Base-by-base conservation (phyloP, 1,140 invertebrate genomes). In the Monochamus saltuarius region DNA sequence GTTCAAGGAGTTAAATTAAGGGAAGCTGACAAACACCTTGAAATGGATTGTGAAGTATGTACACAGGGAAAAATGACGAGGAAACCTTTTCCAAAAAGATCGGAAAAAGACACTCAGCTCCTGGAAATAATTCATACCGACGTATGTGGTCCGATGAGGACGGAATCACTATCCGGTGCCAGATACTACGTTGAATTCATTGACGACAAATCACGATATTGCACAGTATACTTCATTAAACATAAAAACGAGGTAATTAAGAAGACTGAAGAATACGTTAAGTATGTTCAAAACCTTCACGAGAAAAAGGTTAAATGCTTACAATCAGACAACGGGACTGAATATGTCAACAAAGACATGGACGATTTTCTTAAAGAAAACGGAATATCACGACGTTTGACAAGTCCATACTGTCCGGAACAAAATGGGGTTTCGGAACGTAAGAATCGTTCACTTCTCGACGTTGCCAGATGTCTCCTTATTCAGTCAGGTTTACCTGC, bases 311-410 rank as follows among this genome's bases (percentile, higher is more conserved):
- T 45, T 22, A 57, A 49, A 37, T 52, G 13, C 34, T 22, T 58
- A 19, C 39, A 50, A 51, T 16, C n/a, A 16, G 53, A 56, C 11
- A 63, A 54, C 13, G 46, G 50, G 19, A 49, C 19, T n/a, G 39
- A 59, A 43, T 61, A 55, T 57, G 9, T 14, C 16, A 46, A 46
- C 14, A 14, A 19, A 4, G 10, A 14, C 16, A 9, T 46, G 4
- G 43, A 46, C 16, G 43, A 46, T 1, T 46, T 46, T 16, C 14
- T 46, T 9, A 46, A 17, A 17, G 43, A 46, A 46, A 46, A 14
- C 22, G 43, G 43, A 17, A 16, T 46, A 4, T 2, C 3, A 46
- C 13, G 43, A 46, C 16, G 43, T 13, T 46, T 14, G 43, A 22
- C n/a, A 0, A 22, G 1, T 6, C 10, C 43, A 1, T 17, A 46